Conservation (phyloP, 2,113 vertebrate genomes). For the Aramus guarauna region DNA sequence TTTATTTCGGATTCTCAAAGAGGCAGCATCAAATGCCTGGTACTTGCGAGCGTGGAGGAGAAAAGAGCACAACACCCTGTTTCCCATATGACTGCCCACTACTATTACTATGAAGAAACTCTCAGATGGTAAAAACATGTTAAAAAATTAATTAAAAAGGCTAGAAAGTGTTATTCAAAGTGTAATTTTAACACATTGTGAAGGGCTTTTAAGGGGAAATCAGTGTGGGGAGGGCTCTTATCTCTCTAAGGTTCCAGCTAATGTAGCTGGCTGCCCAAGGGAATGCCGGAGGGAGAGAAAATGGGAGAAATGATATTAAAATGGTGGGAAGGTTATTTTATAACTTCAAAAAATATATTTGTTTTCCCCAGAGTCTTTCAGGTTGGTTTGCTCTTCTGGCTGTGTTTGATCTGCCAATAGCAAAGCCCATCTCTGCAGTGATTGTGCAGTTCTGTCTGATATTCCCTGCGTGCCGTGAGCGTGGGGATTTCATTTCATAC, state of each 20-base stretch:
- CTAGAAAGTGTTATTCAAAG: slow-evolving; percentile 51
- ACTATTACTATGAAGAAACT: not conserved
- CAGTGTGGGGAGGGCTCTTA: slow-evolving; percentile 25
- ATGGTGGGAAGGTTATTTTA: slow-evolving; percentile 39
- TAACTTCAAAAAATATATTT: slow-evolving; percentile 57
- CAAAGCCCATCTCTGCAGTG: slow-evolving; percentile 34
- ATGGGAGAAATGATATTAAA: slow-evolving; percentile 58
- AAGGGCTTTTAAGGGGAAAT: slow-evolving; percentile 53
- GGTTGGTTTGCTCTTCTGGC: slow-evolving; percentile 43
- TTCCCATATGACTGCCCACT: not conserved
- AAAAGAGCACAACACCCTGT: not conserved
- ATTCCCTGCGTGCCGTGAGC: not conserved
- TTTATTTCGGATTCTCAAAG: not conserved
- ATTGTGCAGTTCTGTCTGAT: not conserved
- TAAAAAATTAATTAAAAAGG: slow-evolving; percentile 59
- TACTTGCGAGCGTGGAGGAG: not conserved
- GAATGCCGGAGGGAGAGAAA: slow-evolving; percentile 33
- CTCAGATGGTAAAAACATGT: slow-evolving; percentile 5
- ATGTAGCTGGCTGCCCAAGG: slow-evolving; percentile 47
- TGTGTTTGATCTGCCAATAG: not conserved
- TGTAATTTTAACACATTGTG: slow-evolving; percentile 61
- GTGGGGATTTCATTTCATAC: slow-evolving; percentile 50
- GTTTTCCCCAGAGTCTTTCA: slow-evolving; percentile 56
- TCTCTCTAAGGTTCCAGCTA: slow-evolving; percentile 29
- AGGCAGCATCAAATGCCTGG: not conserved